Evolutionary conservation across 2,888 invertebrate species (phyloP).

Genomic region (Chymomyza procnemis): DNA sequence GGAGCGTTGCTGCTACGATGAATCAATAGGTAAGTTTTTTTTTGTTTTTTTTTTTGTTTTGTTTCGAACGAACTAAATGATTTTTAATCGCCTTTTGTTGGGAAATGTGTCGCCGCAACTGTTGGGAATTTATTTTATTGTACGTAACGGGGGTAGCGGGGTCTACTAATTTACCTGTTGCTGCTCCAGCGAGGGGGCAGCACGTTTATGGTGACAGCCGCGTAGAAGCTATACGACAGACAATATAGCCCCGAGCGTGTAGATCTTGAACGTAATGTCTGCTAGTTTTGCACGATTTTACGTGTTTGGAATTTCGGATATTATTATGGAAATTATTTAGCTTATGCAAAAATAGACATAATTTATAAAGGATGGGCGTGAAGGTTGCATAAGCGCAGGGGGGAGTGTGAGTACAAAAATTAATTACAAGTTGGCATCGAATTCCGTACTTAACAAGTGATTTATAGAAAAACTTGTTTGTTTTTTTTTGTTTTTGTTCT

Average conservation of each 20-base stretch:
- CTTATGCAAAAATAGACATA: not conserved
- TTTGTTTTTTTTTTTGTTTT: not conserved
- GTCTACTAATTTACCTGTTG: no score
- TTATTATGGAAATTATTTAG: not conserved
- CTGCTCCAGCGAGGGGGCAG: not conserved
- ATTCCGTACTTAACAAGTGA: not conserved
- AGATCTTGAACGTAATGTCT: slow-evolving; percentile 55
- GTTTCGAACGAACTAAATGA: not conserved
- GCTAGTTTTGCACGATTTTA: slow-evolving; percentile 28
- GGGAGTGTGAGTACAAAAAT: not conserved
- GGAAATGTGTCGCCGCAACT: not conserved
- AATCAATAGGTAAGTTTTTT: slow-evolving; percentile 81
- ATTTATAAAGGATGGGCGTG: not conserved
- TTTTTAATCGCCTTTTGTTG: not conserved
- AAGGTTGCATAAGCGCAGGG: not conserved
- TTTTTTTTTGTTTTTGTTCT: not conserved
- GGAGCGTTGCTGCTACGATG: slow-evolving; percentile 86
- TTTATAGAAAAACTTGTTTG: not conserved
- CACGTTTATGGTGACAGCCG: not conserved
- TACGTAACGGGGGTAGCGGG: not conserved
- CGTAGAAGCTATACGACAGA: slow-evolving; percentile 25
- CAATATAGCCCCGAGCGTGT: slow-evolving; percentile 25
- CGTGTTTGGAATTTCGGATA: slow-evolving; percentile 55
- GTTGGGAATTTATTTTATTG: not conserved
- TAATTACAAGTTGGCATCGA: not conserved